Conservation (phyloP, 2,888 invertebrate genomes). For the Dysmachus trigonus region DNA sequence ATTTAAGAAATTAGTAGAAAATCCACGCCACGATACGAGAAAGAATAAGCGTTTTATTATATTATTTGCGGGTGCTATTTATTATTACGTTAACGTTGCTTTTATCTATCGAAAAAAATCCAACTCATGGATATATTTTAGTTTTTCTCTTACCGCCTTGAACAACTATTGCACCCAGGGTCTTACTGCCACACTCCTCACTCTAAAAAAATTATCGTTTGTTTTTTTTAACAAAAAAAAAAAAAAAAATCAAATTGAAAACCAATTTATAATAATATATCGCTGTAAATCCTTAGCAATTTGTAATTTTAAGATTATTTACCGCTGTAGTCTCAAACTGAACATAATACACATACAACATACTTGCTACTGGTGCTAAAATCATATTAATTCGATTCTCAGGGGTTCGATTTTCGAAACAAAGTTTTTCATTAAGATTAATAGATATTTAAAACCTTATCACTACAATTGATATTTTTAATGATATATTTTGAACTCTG, state of each 20-base stretch:
- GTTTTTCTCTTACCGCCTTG: conserved; percentile 89
- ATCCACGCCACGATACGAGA: neutral
- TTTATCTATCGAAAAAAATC: neutral
- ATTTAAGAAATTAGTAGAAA: neutral
- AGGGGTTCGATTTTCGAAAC: neutral
- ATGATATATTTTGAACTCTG: too few species aligned
- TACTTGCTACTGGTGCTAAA: neutral
- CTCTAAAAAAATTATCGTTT: conserved; percentile 70
- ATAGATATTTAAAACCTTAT: too few species aligned
- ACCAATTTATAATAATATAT: conserved; percentile 3
- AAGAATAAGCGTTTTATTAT: neutral
- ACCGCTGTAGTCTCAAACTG: neutral
- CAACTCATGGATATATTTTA: neutral
- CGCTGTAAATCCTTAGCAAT: conserved; percentile 31
- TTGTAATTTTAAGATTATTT: neutral
- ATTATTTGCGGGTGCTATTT: neutral
- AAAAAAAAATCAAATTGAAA: neutral
- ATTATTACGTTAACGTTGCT: neutral
- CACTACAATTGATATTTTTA: too few species aligned
- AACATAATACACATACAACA: neutral
- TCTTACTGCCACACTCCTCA: conserved; percentile 91
- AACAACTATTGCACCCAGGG: conserved; percentile 87
- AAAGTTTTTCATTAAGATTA: neutral
- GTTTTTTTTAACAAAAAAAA: neutral
- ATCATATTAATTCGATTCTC: neutral